Base-by-base conservation (phyloP, 2,888 invertebrate genomes). In the Nasonovia ribisnigri region DNA sequence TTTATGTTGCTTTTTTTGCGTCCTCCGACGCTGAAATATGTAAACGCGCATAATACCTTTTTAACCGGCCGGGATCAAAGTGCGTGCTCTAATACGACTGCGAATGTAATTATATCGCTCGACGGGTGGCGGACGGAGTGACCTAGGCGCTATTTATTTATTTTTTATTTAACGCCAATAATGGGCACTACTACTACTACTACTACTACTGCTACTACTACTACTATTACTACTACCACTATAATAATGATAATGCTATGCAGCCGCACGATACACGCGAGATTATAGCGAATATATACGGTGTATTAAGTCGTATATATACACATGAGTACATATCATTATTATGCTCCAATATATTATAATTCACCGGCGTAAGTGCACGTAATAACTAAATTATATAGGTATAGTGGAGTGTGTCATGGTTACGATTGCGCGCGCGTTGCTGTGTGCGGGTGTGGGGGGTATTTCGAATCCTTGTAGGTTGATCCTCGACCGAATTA, bases 1-100 rank as follows among this genome's bases (percentile, higher is more conserved):
- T 84, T 43, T 43, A 5, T 84, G 42, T n/a, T 67, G 1, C 46
- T 13, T 67, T 48, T 48, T 86, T 26, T 43, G 29, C 51, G 26
- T 13, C 88, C n/a, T 46, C 60, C 67, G n/a, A 67, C 46, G 46
- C 60, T 90, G 60, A 90, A 90, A 90, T 90, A 90, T 90, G 60
- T 67, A 90, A 67, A 43, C n/a, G 46, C 60, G 46, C 46, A 43
- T 90, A 90, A 90, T 67, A 67, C 60, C 46, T 90, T 90, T 90
- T 90, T 90, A 60, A 90, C 90, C 46, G 4, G 46, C 42, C 42
- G 57, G 88, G 88, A 88, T 88, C 57, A 57, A 88, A 88, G 57
- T 88, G 42, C 54, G 6, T 26, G 26, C 88, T 54, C 51, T 88
- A 88, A 88, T 57, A 88, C 54, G 54, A 88, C 54, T 88, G 42